A percentile compares a stretch with the other conserved stretches of the same genome.
Conservation (phyloP, 2,797 vertebrate species). For the Nannoperca obscura region DNA sequence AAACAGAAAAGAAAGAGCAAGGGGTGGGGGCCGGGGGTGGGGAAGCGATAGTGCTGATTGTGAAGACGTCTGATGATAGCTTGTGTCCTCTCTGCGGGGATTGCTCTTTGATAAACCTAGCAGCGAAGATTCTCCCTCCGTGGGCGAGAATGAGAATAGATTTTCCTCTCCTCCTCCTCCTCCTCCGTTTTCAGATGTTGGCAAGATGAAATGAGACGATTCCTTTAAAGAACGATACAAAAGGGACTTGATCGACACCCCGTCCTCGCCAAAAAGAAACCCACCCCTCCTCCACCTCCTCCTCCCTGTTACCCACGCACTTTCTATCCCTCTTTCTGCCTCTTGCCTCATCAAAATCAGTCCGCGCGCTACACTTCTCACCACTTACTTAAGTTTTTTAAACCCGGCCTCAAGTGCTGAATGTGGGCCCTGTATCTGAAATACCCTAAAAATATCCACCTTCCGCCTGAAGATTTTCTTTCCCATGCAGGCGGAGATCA, state of each 20-base stretch:
- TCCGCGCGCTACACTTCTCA: slow-evolving; percentile 15
- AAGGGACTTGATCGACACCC: slow-evolving; percentile 39
- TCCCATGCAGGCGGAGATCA: slow-evolving; percentile 59
- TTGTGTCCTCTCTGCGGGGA: slow-evolving; percentile 46
- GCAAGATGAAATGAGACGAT: slow-evolving; percentile 48
- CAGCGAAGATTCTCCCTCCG: slow-evolving; percentile 33
- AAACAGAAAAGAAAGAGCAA: slow-evolving; percentile 1
- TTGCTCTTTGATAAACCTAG: slow-evolving; percentile 58
- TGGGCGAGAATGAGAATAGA: slow-evolving; percentile 52
- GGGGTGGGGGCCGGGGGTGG: not conserved
- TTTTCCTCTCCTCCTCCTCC: slow-evolving; percentile 18
- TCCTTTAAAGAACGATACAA: slow-evolving; percentile 51
- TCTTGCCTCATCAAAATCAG: slow-evolving; percentile 62
- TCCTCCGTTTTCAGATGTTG: slow-evolving; percentile 23
- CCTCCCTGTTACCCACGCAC: slow-evolving; percentile 24
- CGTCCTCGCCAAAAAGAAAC: not conserved
- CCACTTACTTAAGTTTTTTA: slow-evolving; percentile 25
- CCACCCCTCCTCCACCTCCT: not conserved
- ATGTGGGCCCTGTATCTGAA: slow-evolving; percentile 38
- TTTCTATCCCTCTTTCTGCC: slow-evolving; percentile 34
- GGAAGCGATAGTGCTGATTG: slow-evolving; percentile 38
- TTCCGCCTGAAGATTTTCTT: slow-evolving; percentile 32
- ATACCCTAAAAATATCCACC: slow-evolving; percentile 59
- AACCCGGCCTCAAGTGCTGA: slow-evolving; percentile 32
- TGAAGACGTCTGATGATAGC: slow-evolving; percentile 58